These are phyloP conservation scores for Agriopis marginaria DNA, from an alignment of 2,888 invertebrate genomes.

Conservation along the genomic window DNA sequence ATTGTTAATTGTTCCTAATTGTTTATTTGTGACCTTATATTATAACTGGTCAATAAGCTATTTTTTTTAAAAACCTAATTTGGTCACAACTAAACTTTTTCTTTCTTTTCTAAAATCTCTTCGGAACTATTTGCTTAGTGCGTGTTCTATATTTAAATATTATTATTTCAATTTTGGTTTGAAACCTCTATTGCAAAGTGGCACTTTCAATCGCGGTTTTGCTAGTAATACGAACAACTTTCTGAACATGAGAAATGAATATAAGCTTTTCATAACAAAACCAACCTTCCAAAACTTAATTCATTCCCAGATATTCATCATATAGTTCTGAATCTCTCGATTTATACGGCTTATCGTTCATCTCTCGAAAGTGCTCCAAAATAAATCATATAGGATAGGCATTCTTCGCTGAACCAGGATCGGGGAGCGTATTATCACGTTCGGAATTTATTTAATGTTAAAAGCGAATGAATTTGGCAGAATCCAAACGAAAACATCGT, in stretches of 20 bases:
- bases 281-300: slow-evolving; percentile 16
- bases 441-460: slow-evolving; percentile 58
- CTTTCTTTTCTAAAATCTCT: too few relatives aligned
- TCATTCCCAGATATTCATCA: slow-evolving; percentile 22
- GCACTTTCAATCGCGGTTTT: too few relatives aligned
- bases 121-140: too few relatives aligned
- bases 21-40: too few relatives aligned
- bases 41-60: too few relatives aligned
- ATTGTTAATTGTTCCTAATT: too few relatives aligned
- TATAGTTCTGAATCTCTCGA: slow-evolving; percentile 32
- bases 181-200: too few relatives aligned
- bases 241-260: neutral
- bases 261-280: slow-evolving; percentile 1
- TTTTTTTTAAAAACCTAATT: too few relatives aligned
- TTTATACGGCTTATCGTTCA: slow-evolving; percentile 39
- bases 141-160: too few relatives aligned
- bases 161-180: too few relatives aligned
- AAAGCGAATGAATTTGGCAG: slow-evolving; percentile 49
- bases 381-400: slow-evolving; percentile 64
- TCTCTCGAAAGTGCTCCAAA: slow-evolving; percentile 49
- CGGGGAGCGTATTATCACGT: slow-evolving; percentile 44
- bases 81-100: too few relatives aligned
- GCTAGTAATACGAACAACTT: too few relatives aligned
- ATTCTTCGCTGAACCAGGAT: slow-evolving; percentile 46
- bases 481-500: slow-evolving; percentile 28